phyloP scores from a whole-genome alignment of 2,888 invertebrate species.

The Caenorhabditis sinica region DNA sequence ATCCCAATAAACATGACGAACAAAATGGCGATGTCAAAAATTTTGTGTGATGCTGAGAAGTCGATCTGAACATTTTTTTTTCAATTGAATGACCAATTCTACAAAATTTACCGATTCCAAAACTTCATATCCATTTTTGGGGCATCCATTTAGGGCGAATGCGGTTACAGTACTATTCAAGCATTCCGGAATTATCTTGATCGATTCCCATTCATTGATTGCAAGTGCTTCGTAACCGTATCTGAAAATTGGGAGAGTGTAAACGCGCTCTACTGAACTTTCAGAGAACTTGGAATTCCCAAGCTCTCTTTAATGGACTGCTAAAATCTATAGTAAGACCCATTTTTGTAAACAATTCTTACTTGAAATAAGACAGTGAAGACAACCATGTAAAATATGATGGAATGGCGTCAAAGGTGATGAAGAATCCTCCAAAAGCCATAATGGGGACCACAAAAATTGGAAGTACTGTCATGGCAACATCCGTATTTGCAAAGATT shows the following conservation, averaged over 20 bases:
- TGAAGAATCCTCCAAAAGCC: slow-evolving; percentile 95
- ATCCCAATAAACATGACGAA: slow-evolving; percentile 67
- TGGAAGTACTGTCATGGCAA: slow-evolving; percentile 93
- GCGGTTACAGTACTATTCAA: slow-evolving; percentile 44
- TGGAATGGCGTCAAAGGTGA: slow-evolving; percentile 88
- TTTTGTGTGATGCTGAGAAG: slow-evolving; percentile 66
- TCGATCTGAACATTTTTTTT: slow-evolving; percentile 65
- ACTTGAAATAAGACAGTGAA: slow-evolving; percentile 75
- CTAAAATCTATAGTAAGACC: no score
- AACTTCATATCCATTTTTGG: slow-evolving; percentile 73
- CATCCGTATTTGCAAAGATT: slow-evolving; percentile 90
- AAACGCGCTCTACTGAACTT: not conserved
- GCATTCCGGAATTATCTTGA: slow-evolving; percentile 68
- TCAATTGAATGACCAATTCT: not conserved
- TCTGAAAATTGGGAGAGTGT: no score
- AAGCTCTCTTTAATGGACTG: no score
- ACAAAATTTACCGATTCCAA: slow-evolving; percentile 69
- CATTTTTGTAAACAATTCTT: no score
- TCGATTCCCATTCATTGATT: slow-evolving; percentile 77
- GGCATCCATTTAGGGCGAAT: slow-evolving; percentile 61
- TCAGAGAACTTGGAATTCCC: no score
- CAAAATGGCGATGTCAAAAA: slow-evolving; percentile 71
- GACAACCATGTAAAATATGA: slow-evolving; percentile 76
- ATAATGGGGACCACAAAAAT: slow-evolving; percentile 94
- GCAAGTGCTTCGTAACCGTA: slow-evolving; percentile 78